These are phyloP conservation scores for Taxidea taxus DNA, from an alignment of 2,113 vertebrate species.

Conservation along the genomic window DNA sequence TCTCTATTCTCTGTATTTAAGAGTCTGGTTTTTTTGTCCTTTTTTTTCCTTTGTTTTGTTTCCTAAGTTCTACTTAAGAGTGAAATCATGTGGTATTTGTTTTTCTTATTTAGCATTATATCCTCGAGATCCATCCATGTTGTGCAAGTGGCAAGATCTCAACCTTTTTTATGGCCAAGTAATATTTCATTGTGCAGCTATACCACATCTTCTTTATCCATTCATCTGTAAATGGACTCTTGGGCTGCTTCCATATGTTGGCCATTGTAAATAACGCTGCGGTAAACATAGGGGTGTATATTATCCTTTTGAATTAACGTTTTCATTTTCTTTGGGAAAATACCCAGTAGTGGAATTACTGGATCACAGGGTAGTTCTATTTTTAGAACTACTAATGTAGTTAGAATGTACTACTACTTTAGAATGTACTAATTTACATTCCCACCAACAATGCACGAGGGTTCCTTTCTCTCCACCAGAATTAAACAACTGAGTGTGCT, in stretches of 20 bases:
- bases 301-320: background rate
- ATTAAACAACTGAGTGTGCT: background rate
- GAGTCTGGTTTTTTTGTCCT: background rate
- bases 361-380: background rate
- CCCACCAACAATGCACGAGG: background rate
- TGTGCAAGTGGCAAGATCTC: background rate
- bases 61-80: background rate
- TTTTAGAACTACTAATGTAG: background rate
- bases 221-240: background rate
- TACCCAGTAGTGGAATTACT: background rate
- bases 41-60: background rate
- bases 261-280: background rate
- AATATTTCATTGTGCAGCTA: background rate
- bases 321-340: background rate
- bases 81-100: background rate
- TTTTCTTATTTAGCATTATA: background rate
- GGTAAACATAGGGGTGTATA: background rate
- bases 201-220: background rate
- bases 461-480: background rate
- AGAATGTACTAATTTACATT: background rate
- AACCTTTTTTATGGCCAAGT: background rate
- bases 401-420: no score
- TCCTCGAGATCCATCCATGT: background rate
- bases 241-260: background rate
- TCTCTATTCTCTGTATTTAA: background rate